These are phyloP conservation scores for Paraplagusia blochii DNA, from an alignment of 2,113 vertebrate genomes.

Conservation along the genomic window DNA sequence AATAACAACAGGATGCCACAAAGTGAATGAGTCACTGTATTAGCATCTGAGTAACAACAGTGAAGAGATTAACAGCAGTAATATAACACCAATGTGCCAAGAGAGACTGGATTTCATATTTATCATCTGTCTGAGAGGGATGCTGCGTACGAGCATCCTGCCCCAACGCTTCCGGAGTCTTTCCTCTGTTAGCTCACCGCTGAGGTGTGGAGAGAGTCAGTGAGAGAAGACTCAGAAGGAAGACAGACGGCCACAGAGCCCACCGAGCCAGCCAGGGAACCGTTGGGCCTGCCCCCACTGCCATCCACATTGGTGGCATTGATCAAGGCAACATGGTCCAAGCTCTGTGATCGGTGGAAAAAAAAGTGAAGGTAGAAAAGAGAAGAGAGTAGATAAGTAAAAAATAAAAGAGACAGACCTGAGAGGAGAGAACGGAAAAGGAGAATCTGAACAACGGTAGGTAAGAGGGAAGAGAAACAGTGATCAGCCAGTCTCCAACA, in stretches of 20 bases:
- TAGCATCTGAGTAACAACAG: conserved; percentile 33
- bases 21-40: conserved; percentile 44
- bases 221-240: conserved; percentile 90
- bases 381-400: conserved; percentile 64
- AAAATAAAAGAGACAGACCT: conserved; percentile 49
- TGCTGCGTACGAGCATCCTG: conserved; percentile 7
- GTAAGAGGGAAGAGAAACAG: conserved; percentile 1
- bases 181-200: conserved; percentile 81
- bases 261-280: conserved; percentile 84
- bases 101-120: conserved; percentile 13
- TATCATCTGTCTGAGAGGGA: conserved; percentile 3
- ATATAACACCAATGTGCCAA: conserved; percentile 22
- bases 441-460: conserved; percentile 42
- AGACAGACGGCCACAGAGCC: conserved; percentile 88
- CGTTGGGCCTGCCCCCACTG: conserved; percentile 81
- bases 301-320: conserved; percentile 80
- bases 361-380: conserved; percentile 65
- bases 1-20: conserved; percentile 49
- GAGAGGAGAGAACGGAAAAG: conserved; percentile 48
- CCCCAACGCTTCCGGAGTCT: conserved; percentile 13
- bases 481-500: conserved; percentile 33
- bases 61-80: conserved; percentile 17
- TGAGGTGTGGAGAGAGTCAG: conserved; percentile 89
- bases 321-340: conserved; percentile 79
- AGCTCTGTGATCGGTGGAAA: conserved; percentile 82